Evolutionary conservation across 2,888 invertebrate genomes (phyloP), one percentile per base, ranked within the genome.

Genomic region (Cryptus viduatorius): DNA sequence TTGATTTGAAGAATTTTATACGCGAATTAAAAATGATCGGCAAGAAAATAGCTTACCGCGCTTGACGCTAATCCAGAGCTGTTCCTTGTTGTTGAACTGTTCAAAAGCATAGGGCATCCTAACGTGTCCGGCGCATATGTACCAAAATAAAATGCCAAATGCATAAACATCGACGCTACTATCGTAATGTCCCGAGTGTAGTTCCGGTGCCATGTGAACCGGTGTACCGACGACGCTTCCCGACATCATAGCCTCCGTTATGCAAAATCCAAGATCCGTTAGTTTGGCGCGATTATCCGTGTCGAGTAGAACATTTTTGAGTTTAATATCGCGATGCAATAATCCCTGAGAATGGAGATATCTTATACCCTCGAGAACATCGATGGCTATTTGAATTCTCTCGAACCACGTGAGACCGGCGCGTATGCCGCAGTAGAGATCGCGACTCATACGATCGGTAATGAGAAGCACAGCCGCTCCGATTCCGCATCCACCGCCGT

Each of bases 131-230:
- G 98, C 97, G 92, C 98, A 98, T 77, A 98, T 95, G 90, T 98
- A 98, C 98, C 98, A 98, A 94, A 98, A 98, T 56, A 98, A 94
- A 83, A 98, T 97, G 4, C 98, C 98, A 92, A 98, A 98, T 0
- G 98, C 98, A 91, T 98, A 98, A 0, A 98, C 97, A 90, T 98
- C 98, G 8, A 98, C 98, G 83, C 96, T 96, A 84, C 96, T 96
- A 91, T 97, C 97, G 90, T 98, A 98, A 85, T 96, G 95, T 0
- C 98, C 97, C 14, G 96, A 96, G 83, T 98, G 95, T 72, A 98
- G 94, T 93, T 98, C 98, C 0, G 98, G 98, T 12, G 98, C 98
- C 98, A 98, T 98, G 93, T 98, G 98, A 82, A 98, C 97, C 0
- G 98, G 98, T 3, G 97, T 97, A 65, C 97, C 98, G 31, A 98